Percentiles rank a stretch among this genome's conserved stretches.
Conservation (phyloP, 2,888 invertebrate genomes). For the Slavum lentiscoides region DNA sequence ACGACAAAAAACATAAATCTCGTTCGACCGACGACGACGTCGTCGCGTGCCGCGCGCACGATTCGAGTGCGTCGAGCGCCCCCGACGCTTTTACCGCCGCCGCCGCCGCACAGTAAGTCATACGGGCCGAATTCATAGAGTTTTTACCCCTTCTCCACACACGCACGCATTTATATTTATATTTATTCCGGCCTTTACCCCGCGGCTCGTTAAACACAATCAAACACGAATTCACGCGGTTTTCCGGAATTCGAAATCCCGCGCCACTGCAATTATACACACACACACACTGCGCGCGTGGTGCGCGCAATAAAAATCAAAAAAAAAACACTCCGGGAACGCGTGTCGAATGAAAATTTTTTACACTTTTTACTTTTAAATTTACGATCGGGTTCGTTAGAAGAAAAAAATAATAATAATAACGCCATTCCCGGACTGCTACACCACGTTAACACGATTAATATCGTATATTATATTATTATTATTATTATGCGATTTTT, state of each 20-base stretch:
- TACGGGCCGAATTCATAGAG: not conserved
- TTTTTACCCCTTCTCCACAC: not conserved
- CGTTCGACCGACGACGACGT: not conserved
- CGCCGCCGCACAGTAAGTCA: not conserved
- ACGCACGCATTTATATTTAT: not conserved
- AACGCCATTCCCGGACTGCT: not conserved
- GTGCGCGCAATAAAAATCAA: not conserved
- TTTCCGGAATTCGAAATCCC: conserved; percentile 42
- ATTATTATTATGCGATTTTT: not conserved
- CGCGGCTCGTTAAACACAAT: conserved; percentile 52
- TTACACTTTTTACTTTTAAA: conserved; percentile 41
- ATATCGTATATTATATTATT: too few relatives aligned
- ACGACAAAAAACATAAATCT: conserved; percentile 11
- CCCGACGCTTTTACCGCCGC: conserved; percentile 19
- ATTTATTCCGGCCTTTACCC: not conserved
- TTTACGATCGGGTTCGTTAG: conserved; percentile 26
- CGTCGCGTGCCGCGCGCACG: not conserved
- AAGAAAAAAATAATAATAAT: too few relatives aligned
- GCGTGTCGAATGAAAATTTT: conserved; percentile 32
- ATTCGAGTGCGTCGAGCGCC: not conserved
- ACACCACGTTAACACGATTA: not conserved
- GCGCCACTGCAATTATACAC: not conserved
- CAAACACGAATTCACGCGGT: conserved; percentile 40
- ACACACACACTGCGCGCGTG: too few relatives aligned
- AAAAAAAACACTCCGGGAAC: not conserved